Evolutionary conservation across 2,113 vertebrate species (phyloP), one percentile per base, ranked within the genome.

Genomic region (Camelus bactrianus): DNA sequence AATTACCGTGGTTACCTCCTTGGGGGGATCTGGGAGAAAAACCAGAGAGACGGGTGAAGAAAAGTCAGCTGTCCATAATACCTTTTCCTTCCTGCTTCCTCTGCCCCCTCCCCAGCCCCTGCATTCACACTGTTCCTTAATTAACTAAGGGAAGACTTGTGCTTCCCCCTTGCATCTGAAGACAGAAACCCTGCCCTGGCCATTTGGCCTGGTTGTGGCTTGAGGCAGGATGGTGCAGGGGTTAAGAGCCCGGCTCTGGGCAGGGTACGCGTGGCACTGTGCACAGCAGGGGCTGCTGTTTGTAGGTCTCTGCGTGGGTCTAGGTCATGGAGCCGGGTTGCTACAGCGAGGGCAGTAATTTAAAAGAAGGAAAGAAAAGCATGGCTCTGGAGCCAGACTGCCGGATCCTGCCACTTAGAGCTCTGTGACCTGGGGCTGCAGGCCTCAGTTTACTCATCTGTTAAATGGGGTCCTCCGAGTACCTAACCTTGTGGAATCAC

Each of bases 21-120:
- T 97, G 83, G 98, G 97, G 24, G 83, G 4, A 94, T 98, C 98
- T 98, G 80, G 28, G 22, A 70, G 67, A 12, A 80, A 83, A 83
- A 91, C 8, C 11, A 60, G 86, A 93, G n/a, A 75, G n/a, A 50
- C 19, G 11, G 26, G 56, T 24, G 4, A 90, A 54, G 85, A 50
- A 28, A 42, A 35, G 32, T 14, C 75, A 32, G 16, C 32, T 3
- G 3, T 62, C 42, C 38, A 3, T 35, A 2, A 38, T 7, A 9
- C 24, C 60, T 60, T 81, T 60, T 26, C 86, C 38, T 67, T 75
- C 81, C 28, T 22, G 52, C 83, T 67, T 24, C 58, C 91, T 52
- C 58, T 26, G 28, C 5, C 22, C 17, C 26, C 11, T 15, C 4
- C 69, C 87, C 26, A 20, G 19, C 20, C 42, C 42, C 38, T 4